phyloP scores from a whole-genome alignment of 1,140 invertebrate genomes.

The Pseudomyrmex flavicornis region DNA sequence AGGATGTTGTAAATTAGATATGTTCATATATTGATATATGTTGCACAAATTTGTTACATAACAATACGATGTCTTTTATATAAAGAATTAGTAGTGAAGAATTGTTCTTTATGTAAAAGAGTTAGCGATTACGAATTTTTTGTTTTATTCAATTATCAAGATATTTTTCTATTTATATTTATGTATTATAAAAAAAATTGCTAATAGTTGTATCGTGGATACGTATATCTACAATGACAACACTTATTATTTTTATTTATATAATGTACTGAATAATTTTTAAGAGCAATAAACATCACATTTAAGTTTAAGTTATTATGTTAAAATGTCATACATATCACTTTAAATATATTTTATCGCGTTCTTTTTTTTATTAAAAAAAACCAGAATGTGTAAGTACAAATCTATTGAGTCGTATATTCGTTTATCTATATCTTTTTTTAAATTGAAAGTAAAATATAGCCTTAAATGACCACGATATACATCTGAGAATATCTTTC shows the following conservation, averaged over 20 bases:
- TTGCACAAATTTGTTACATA: background rate
- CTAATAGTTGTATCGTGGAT: conserved; percentile 8
- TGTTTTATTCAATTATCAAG: too few relatives aligned
- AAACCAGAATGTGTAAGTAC: too few relatives aligned
- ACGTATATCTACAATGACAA: background rate
- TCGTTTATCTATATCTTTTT: too few relatives aligned
- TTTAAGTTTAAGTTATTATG: conserved; percentile 8
- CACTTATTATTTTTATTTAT: conserved; percentile 11
- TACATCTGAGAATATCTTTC: too few relatives aligned
- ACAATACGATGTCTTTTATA: conserved; percentile 2
- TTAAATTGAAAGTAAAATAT: too few relatives aligned
- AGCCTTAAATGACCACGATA: too few relatives aligned
- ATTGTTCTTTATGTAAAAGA: background rate
- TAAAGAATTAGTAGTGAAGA: background rate
- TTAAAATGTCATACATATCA: background rate
- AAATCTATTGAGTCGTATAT: too few relatives aligned
- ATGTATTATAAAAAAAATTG: conserved; percentile 18
- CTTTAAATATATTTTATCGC: too few relatives aligned
- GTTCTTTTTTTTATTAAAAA: too few relatives aligned
- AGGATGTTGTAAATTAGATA: background rate
- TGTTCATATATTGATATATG: background rate
- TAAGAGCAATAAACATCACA: conserved; percentile 37
- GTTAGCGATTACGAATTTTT: background rate
- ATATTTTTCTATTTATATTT: too few relatives aligned
- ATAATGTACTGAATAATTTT: background rate